phyloP scores from a whole-genome alignment of 2,797 vertebrate species.

The Crax fasciolata region DNA sequence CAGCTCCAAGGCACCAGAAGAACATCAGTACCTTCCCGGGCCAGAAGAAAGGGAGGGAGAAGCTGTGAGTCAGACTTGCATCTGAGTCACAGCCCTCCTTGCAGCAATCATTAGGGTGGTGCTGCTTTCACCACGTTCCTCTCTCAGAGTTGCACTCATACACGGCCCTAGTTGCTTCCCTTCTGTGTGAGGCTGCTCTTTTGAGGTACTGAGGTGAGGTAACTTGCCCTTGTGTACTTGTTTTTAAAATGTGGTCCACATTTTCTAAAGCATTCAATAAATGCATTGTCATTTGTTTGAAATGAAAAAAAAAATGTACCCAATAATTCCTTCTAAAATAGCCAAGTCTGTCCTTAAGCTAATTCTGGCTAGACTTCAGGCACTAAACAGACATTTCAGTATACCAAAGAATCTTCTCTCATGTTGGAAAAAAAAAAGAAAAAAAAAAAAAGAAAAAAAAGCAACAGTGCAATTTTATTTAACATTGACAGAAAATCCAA shows the following conservation, averaged over 20 bases:
- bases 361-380: neutral
- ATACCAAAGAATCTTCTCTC: neutral
- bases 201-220: neutral
- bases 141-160: neutral
- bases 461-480: neutral
- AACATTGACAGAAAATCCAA: constrained; percentile 10
- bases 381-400: constrained; percentile 4
- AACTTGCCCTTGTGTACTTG: neutral
- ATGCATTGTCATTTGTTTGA: neutral
- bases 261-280: neutral
- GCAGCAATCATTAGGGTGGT: neutral
- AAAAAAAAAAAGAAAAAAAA: constrained; percentile 36
- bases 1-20: neutral
- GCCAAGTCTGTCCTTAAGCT: neutral
- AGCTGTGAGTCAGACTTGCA: neutral
- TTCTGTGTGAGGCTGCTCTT: neutral
- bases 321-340: neutral
- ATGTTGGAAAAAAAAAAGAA: neutral
- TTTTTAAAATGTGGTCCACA: neutral
- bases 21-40: constrained; percentile 24
- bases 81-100: constrained; percentile 11
- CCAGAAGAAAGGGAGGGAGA: constrained; percentile 21
- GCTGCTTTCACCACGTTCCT: neutral
- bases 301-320: neutral
- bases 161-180: neutral